Evolutionary conservation across 2,797 vertebrate genomes (phyloP).

Genomic region (Neostethus bicornis): DNA sequence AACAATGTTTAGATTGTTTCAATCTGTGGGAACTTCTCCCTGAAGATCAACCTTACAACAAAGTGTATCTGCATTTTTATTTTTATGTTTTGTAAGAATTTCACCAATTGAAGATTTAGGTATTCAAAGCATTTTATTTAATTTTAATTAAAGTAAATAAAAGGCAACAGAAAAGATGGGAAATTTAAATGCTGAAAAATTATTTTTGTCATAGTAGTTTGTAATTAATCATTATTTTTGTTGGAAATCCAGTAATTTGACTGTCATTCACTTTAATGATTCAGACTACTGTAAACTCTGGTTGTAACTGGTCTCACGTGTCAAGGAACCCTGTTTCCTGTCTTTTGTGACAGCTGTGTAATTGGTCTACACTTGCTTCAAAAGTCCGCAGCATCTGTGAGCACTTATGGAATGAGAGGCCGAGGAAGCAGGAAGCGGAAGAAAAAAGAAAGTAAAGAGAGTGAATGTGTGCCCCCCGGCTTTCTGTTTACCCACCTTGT

Average conservation of each 20-base stretch:
- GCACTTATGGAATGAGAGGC: slow-evolving; percentile 26
- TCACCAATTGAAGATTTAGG: too few species aligned
- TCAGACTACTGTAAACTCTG: slow-evolving; percentile 24
- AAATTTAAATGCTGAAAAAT: background rate
- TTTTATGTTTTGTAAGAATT: too few species aligned
- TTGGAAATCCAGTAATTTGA: background rate
- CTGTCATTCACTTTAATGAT: slow-evolving; percentile 8
- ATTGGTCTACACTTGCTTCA: slow-evolving; percentile 43
- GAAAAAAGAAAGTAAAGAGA: slow-evolving; percentile 33
- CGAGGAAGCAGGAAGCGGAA: slow-evolving; percentile 9
- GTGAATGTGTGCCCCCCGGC: slow-evolving; percentile 21
- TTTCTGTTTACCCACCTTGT: slow-evolving; percentile 54
- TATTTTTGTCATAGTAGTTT: background rate
- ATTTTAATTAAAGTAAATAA: too few species aligned
- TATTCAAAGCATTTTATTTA: too few species aligned
- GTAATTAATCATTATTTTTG: slow-evolving; percentile 6
- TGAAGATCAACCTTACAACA: slow-evolving; percentile 11
- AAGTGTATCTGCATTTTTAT: background rate
- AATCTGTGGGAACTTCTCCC: slow-evolving; percentile 10
- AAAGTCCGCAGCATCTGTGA: slow-evolving; percentile 54
- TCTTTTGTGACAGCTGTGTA: slow-evolving; percentile 32
- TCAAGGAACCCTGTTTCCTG: slow-evolving; percentile 30
- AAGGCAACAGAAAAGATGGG: too few species aligned
- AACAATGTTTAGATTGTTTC: slow-evolving; percentile 38
- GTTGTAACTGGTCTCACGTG: slow-evolving; percentile 19